Evolutionary conservation across 1,140 invertebrate genomes (phyloP).

Genomic region (Microplitis demolitor): DNA sequence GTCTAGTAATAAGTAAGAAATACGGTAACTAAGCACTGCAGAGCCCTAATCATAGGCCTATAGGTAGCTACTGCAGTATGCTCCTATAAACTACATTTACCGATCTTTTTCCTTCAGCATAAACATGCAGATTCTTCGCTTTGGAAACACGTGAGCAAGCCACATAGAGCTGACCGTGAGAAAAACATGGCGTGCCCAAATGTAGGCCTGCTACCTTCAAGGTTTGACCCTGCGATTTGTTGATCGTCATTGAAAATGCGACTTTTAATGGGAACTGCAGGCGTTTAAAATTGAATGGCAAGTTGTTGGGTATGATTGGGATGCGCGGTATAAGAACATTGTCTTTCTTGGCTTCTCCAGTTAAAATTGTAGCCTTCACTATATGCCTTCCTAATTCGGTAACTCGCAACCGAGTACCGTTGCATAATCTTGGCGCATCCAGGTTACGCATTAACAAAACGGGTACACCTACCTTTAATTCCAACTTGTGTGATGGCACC

Average conservation of each 20-base stretch:
- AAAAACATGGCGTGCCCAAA: slow-evolving; percentile 41
- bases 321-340: slow-evolving; percentile 28
- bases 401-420: background rate
- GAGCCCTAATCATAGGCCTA: too few relatives aligned
- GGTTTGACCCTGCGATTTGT: slow-evolving; percentile 55
- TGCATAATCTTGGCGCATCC: background rate
- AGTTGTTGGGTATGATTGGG: slow-evolving; percentile 37
- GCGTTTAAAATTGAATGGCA: slow-evolving; percentile 34
- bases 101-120: background rate
- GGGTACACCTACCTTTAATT: background rate
- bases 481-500: background rate
- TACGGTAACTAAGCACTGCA: too few relatives aligned
- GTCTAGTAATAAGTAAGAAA: too few relatives aligned
- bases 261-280: slow-evolving; percentile 53
- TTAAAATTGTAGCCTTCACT: background rate
- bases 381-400: background rate
- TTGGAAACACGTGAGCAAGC: slow-evolving; percentile 36
- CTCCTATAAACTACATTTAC: background rate
- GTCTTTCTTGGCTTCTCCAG: background rate
- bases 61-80: background rate
- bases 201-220: slow-evolving; percentile 39
- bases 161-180: slow-evolving; percentile 50
- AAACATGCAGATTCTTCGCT: background rate
- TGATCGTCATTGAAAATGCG: slow-evolving; percentile 62
- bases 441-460: slow-evolving; percentile 9